Evolutionary conservation across 2,888 invertebrate genomes (phyloP).

Genomic region (Zhengitettix transpicula): DNA sequence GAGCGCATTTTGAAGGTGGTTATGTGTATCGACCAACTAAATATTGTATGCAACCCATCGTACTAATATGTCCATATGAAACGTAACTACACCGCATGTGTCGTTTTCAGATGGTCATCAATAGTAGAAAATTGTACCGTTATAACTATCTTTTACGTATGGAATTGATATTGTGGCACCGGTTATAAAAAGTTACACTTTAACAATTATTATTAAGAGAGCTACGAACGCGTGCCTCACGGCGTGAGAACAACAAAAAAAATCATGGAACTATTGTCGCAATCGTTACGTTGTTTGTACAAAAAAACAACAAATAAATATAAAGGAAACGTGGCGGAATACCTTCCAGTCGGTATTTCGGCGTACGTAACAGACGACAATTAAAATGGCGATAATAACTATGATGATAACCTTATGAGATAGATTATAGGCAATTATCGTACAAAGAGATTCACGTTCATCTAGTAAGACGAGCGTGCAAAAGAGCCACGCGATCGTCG

Average conservation of each 20-base stretch:
- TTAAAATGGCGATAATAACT: neutral
- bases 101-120: neutral
- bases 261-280: slow-evolving; percentile 3
- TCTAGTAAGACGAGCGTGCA: neutral
- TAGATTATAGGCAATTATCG: slow-evolving; percentile 7
- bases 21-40: slow-evolving; percentile 10
- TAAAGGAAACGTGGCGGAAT: neutral
- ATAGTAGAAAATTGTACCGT: neutral
- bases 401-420: slow-evolving; percentile 1
- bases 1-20: neutral
- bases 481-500: neutral
- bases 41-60: slow-evolving; percentile 8
- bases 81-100: neutral
- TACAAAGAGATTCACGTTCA: slow-evolving; percentile 8
- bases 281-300: slow-evolving; percentile 5
- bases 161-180: slow-evolving; percentile 1
- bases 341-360: neutral
- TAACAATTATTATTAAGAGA: slow-evolving; percentile 5
- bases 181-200: slow-evolving; percentile 1
- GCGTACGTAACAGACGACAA: neutral
- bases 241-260: slow-evolving; percentile 4
- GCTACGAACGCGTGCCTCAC: slow-evolving; percentile 4
- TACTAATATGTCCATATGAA: neutral
- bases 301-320: neutral
- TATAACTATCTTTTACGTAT: neutral